Base-by-base conservation (phyloP, 2,888 invertebrate genomes). In the Ormyrus labotus region DNA sequence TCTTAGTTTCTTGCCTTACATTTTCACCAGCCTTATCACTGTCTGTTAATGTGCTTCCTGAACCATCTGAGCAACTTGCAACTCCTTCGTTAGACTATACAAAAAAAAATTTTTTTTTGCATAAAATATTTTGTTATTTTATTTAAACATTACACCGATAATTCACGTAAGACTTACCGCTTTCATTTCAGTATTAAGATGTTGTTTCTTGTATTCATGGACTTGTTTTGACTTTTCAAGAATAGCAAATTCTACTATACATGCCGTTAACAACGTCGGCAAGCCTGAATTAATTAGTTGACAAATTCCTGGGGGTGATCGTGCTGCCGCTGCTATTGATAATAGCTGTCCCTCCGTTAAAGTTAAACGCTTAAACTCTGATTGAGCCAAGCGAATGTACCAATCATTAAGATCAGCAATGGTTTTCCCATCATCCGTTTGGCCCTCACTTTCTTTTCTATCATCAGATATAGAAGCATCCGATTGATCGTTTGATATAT, bases 251-350 rank as follows among this genome's bases (percentile, higher is more conserved):
- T 83, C 79, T 65, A 85, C 86, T 65, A 96, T 93, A 4, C 94
- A 94, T 76, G 92, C 92, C 10, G 94, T 93, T 47, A 95, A 90
- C 57, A 94, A 89, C 77, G 93, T 92, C 0, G 95, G 95, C 77
- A 96, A 92, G 48, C 95, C 94, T 0, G 96, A 96, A 89, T 95
- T 95, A 80, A 97, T 93, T 83, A 98, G 92, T 85, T 95, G 94
- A 85, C 93, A 93, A 19, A 96, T 94, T 72, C 96, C 95, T 47
- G 94, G 93, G 0, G 96, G 94, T 2, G 97, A 97, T 91, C 96
- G 94, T 86, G 96, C 95, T 7, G 96, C 95, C 83, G 95, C 92
- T 0, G 96, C 96, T 47, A 97, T 93, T 2, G 96, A 96, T 87
- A 94, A 93, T 84, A 97, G 92, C 89, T 96, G 95, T 73, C 94